Evolutionary conservation across 1,140 invertebrate species (phyloP), one percentile per base, ranked within the genome.

Genomic region (Zaprionus camerounensis): DNA sequence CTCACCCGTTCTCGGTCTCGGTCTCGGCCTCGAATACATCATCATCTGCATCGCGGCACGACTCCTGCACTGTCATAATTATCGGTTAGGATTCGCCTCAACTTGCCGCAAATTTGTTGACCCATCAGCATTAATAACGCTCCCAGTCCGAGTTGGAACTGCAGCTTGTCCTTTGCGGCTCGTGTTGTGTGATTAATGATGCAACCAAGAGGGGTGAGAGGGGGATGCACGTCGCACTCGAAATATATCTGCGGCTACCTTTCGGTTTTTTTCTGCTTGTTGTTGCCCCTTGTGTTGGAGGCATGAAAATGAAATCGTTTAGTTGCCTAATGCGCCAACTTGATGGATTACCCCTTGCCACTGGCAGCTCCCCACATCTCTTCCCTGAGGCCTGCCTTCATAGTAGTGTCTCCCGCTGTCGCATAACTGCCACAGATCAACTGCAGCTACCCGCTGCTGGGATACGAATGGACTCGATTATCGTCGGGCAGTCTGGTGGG

Each of bases 141-240:
- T 20, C 22, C 49, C 15, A 49, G 9, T 13, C 17, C 28, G 55
- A 51, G 38, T 56, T 36, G 24, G 26, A 22, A 49, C 9, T 13
- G 26, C n/a, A 17, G 44, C 61, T 80, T 63, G 62, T 77, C 74
- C 73, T 91, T 85, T 53, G 70, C 76, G 82, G 84, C 84, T 91
- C 90, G 84, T 91, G 90, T 88, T 91, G 90, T 80, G 90, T 91
- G 90, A 91, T 91, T 91, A 91, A 91, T 91, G 90, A 78, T 73
- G 66, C 67, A 61, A 46, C 67, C 17, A 36, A 49, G 61, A 31
- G 49, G 28, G 64, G 61, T 1, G n/a, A 3, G 56, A 28, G 59
- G 69, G 49, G 70, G n/a, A 4, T 2, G 11, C 41, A 26, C 22
- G 44, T 51, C 20, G 59, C 51, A 69, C 56, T 64, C 57, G 84